Evolutionary conservation across 2,888 invertebrate genomes (phyloP), one percentile per base, ranked within the genome.

Genomic region (Caenorhabditis virilis): DNA sequence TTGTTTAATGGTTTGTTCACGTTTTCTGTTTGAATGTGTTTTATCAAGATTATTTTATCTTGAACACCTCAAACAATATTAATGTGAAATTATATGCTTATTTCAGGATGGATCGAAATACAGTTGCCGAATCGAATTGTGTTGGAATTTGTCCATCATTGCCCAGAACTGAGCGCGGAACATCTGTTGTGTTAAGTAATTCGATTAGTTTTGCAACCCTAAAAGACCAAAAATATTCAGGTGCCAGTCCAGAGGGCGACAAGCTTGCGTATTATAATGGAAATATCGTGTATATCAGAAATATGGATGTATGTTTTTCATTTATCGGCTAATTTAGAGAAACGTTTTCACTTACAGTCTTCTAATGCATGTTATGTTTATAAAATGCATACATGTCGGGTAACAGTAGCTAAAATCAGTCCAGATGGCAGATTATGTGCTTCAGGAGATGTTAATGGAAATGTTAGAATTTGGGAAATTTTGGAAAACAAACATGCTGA

Each of bases 181-280:
- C 91, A 77, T 93, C 95, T 33, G 88, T 97, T 77, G 95, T 97
- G 54, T 86, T 98, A 79, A 69, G 61, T 52, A 16, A 50, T 16
- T n/a, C n/a, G n/a, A n/a, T 42, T 30, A 30, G 15, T 47, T 18
- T 16, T 33, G 7, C 20, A 18, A 15, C 33, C 39, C 18, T 9
- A 30, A 13, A 30, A 30, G 30, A 48, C 18, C 11, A 42, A 35
- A 2, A 20, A 13, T 48, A 48, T 38, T 9, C 38, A 66, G 69
- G 35, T 90, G 91, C 36, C 36, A 95, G 95, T 86, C 95, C 97
- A 3, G 94, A 95, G 86, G 95, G 95, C 51, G 91, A 91, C 82
- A 95, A 91, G 83, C 93, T 98, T 85, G 88, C 98, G 50, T 98
- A 98, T 84, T 91, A 93, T 66, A 95, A 95, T 87, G 95, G 95